Evolutionary conservation across 1,140 invertebrate genomes (phyloP), one percentile per base, ranked within the genome.

Genomic region (Oncopeltus fasciatus): DNA sequence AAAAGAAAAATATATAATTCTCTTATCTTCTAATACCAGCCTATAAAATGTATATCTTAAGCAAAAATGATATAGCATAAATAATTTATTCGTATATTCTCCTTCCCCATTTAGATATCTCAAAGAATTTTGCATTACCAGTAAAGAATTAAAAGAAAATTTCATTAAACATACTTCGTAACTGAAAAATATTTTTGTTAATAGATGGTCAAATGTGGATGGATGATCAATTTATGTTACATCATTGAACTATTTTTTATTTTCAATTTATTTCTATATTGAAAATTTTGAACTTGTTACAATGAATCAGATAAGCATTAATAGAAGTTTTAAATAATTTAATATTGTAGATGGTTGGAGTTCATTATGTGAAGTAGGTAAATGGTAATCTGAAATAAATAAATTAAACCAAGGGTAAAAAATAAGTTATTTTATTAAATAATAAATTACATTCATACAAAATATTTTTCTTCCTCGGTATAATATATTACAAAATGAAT

Each of bases 381-480:
- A 4, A 47, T n/a, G 18, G 44, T 9, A 20, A 20, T 9, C 16
- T 24, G 1, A 21, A 51, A 21, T 2, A 51, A 51, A 2, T 21
- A 51, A 4, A 51, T 21, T 3, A 21, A 53, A 53, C 16, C 14
- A 24, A 1, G 24, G 24, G 1, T 53, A 53, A 53, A 53, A 53
- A 53, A 53, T 53, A 53, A 53, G 16, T 18, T 20, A 16, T 53
- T 53, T 53, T 24, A 24, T 53, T 24, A 53, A 24, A 53, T 53
- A 53, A 53, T 53, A n/a, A n/a, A n/a, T 53, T 53, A 53, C 49
- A 53, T 53, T 53, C 49, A 53, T 53, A 53, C 49, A 53, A 53
- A 53, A 53, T 53, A 53, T 53, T 53, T 53, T 53, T 24, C 18
- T 53, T 53, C 26, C 26, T 53, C 12, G 16, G 14, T 38, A 38